Conservation (phyloP, 2,113 vertebrate species). For the Tragelaphus strepsiceros region DNA sequence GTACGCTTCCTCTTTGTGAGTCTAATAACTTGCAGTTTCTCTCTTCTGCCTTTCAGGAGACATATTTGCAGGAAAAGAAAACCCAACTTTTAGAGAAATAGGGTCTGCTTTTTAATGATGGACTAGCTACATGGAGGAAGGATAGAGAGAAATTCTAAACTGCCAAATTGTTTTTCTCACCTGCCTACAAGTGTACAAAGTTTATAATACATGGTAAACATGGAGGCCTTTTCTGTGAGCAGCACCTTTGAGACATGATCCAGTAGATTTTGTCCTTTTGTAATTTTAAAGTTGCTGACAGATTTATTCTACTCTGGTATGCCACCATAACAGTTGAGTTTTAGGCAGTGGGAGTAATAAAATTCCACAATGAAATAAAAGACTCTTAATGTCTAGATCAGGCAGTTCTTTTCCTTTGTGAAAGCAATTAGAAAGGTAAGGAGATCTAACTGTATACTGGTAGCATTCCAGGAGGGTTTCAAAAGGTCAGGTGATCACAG, state of each 20-base stretch:
- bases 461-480: not conserved
- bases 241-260: not conserved
- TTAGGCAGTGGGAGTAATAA: not conserved
- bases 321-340: not conserved
- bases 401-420: not conserved
- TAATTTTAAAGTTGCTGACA: not conserved
- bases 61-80: not conserved
- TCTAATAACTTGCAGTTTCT: not conserved
- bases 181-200: not conserved
- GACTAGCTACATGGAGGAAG: not conserved
- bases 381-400: not conserved
- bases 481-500: not conserved
- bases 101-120: not conserved
- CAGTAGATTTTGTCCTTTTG: not conserved
- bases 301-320: slow-evolving; percentile 4
- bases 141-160: not conserved
- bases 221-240: not conserved
- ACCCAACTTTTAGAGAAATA: not conserved
- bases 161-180: not conserved
- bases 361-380: slow-evolving; percentile 46
- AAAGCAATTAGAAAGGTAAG: slow-evolving; percentile 6
- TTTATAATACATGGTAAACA: not conserved
- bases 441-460: not conserved
- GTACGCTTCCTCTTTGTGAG: not conserved
- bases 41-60: not conserved